Percentiles rank a stretch among this genome's conserved stretches.
Evolutionary conservation across 2,797 vertebrate species (phyloP).

Genomic region (Salmo trutta): DNA sequence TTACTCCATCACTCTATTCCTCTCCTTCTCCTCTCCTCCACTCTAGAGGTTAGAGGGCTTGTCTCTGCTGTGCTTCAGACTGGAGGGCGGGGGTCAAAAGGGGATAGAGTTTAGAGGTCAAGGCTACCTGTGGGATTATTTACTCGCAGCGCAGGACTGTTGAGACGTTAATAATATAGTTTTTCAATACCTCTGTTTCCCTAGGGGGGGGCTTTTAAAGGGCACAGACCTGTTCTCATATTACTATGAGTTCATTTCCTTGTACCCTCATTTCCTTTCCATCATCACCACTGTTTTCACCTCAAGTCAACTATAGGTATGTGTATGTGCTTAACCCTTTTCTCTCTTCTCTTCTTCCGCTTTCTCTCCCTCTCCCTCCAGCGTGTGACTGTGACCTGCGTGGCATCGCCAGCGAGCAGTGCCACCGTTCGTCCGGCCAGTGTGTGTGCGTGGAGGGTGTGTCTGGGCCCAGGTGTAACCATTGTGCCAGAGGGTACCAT

Average conservation of each 20-base stretch:
- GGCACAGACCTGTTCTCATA: neutral
- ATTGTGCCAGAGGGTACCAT: conserved; percentile 86
- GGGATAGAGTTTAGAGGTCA: neutral
- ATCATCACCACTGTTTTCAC: neutral
- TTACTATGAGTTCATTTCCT: neutral
- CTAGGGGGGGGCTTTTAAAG: neutral
- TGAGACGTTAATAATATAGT: neutral
- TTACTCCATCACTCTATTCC: neutral
- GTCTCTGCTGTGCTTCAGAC: neutral
- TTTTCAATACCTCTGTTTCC: neutral
- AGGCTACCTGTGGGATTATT: neutral
- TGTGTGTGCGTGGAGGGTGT: conserved; percentile 86
- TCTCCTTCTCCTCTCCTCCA: neutral
- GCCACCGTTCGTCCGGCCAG: conserved; percentile 84
- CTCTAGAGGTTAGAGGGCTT: neutral
- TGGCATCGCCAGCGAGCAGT: conserved; percentile 87
- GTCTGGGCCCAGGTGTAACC: conserved; percentile 83
- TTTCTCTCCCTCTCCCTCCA: conserved; percentile 50
- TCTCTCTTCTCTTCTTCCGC: neutral
- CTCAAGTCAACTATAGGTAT: neutral
- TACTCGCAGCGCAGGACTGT: neutral
- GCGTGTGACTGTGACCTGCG: conserved; percentile 90
- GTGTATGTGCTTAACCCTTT: neutral
- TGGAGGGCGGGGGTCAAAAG: neutral
- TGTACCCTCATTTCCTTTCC: neutral